A percentile compares a stretch with the other conserved stretches of the same genome.
These are phyloP conservation scores for Pseudochirops cupreus DNA, from an alignment of 2,797 vertebrate species.

Conservation along the genomic window DNA sequence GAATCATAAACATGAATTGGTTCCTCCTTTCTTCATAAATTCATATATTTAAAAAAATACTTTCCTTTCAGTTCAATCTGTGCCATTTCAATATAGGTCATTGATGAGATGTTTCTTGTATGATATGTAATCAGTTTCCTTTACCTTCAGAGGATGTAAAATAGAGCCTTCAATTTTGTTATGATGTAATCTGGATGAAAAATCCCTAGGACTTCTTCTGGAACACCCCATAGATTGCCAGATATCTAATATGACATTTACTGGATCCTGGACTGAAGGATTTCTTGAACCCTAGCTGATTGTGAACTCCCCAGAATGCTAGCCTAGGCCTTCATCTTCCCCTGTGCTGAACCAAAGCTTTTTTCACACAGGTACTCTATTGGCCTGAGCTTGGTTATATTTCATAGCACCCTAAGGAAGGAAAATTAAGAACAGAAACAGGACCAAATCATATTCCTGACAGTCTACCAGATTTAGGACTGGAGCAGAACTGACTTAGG, in stretches of 20 bases:
- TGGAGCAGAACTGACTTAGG: slow-evolving; percentile 9
- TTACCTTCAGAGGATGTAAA: background rate
- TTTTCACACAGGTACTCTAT: background rate
- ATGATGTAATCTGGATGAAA: background rate
- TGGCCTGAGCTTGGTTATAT: slow-evolving; percentile 1
- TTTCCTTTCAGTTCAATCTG: slow-evolving; percentile 24
- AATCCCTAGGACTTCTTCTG: slow-evolving; percentile 22
- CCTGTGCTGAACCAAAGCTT: background rate
- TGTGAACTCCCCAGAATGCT: background rate
- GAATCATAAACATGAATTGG: slow-evolving; percentile 19
- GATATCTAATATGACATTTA: background rate
- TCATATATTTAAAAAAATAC: background rate
- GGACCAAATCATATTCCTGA: background rate
- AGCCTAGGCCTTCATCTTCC: background rate
- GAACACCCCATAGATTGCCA: slow-evolving; percentile 34
- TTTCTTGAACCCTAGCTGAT: slow-evolving; percentile 27
- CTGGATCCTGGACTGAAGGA: slow-evolving; percentile 14
- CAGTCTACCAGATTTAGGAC: background rate
- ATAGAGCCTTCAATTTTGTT: slow-evolving; percentile 36
- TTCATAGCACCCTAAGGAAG: slow-evolving; percentile 11
- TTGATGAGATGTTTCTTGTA: background rate
- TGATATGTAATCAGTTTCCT: background rate
- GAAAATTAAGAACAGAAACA: slow-evolving; percentile 7
- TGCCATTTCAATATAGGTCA: slow-evolving; percentile 16
- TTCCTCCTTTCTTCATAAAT: background rate